Conservation (phyloP, 2,113 vertebrate genomes). For the Nettapus auritus region DNA sequence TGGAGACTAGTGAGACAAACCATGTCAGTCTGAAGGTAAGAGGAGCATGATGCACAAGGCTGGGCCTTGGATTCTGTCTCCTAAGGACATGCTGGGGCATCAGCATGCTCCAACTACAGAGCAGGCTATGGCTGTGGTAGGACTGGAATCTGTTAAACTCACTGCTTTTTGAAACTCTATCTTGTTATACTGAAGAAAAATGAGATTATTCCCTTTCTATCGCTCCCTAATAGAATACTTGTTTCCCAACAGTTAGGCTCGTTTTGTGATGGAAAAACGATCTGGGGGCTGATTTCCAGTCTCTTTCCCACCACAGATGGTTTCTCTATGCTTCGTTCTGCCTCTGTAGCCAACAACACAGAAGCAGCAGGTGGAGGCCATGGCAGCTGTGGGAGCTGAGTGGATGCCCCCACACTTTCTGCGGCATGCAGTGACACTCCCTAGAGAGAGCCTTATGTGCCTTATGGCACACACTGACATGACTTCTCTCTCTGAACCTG, state of each 20-base stretch:
- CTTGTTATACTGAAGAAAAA: too few relatives aligned
- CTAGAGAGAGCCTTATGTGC: neutral
- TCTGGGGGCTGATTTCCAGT: too few relatives aligned
- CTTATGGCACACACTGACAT: neutral
- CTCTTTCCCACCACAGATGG: too few relatives aligned
- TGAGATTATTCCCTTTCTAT: too few relatives aligned
- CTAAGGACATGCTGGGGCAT: neutral
- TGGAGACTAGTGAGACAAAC: slow-evolving; percentile 86
- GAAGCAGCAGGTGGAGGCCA: neutral
- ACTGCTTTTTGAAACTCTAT: too few relatives aligned
- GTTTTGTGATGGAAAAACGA: too few relatives aligned
- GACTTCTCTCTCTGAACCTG: slow-evolving; percentile 4
- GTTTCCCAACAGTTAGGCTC: too few relatives aligned
- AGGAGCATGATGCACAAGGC: neutral
- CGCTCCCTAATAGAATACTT: too few relatives aligned
- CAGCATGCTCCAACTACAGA: neutral
- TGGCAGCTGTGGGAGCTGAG: neutral
- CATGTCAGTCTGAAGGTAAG: slow-evolving; percentile 90
- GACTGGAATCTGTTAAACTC: neutral
- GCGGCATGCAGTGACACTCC: neutral
- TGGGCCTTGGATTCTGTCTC: neutral
- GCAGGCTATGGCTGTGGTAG: neutral
- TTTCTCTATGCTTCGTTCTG: too few relatives aligned
- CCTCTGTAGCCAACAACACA: too few relatives aligned
- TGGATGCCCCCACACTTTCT: neutral